phyloP scores from a whole-genome alignment of 2,888 invertebrate species.

The Anodontia alba region DNA sequence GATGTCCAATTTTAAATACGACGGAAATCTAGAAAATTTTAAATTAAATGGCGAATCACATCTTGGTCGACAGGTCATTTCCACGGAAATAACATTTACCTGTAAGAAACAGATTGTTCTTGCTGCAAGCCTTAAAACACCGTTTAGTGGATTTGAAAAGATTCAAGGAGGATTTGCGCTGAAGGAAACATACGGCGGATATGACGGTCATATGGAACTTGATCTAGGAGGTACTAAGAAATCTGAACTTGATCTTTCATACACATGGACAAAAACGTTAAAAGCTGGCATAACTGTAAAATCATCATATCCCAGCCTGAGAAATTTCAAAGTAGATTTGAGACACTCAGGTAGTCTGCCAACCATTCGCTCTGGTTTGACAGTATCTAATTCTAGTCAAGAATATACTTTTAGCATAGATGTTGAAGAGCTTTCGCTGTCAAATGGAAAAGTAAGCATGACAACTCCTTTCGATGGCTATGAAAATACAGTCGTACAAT shows the following conservation, averaged over 20 bases:
- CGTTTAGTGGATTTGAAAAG: conserved; percentile 61
- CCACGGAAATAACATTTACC: not conserved
- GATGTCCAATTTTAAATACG: conserved; percentile 43
- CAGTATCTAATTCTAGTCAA: not conserved
- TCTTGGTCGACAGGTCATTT: conserved; percentile 20
- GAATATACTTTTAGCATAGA: conserved; percentile 12
- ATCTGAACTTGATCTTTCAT: not conserved
- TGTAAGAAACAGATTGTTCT: not conserved
- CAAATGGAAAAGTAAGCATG: conserved; percentile 18
- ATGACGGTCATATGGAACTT: conserved; percentile 60
- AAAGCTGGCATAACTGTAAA: conserved; percentile 15
- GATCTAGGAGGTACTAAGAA: not conserved
- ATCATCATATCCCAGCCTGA: conserved; percentile 29
- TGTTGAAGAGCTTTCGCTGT: not conserved
- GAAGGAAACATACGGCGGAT: conserved; percentile 51
- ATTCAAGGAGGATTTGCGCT: conserved; percentile 58
- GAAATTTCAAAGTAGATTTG: not conserved
- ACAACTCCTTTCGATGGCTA: conserved; percentile 40
- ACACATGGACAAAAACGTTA: conserved; percentile 12
- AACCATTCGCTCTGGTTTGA: conserved; percentile 3
- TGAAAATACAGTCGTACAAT: conserved; percentile 28
- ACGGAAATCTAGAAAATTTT: conserved; percentile 27
- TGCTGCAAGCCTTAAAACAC: conserved; percentile 56
- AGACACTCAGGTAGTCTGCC: conserved; percentile 11
- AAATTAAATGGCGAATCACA: conserved; percentile 29